These are phyloP conservation scores for Orcinus orca DNA, from an alignment of 2,113 vertebrate species.

Conservation along the genomic window DNA sequence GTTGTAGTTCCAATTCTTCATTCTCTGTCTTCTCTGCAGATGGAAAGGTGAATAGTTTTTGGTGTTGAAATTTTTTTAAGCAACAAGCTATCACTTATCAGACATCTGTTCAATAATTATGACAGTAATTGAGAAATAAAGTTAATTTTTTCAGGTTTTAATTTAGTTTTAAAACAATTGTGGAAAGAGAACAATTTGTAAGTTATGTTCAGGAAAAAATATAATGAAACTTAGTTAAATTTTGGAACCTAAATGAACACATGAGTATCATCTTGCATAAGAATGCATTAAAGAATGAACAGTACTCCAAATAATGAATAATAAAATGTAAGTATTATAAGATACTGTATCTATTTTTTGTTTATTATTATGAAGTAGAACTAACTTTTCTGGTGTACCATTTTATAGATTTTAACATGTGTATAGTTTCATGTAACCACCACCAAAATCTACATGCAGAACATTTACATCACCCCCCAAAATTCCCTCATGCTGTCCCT, in stretches of 20 bases:
- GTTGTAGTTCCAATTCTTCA: background rate
- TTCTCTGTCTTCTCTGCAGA: background rate
- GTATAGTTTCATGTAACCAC: background rate
- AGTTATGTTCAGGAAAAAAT: background rate
- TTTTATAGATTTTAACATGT: constrained; percentile 26
- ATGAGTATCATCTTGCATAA: background rate
- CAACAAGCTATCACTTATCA: constrained; percentile 22
- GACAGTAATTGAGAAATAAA: constrained; percentile 26
- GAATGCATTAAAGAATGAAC: background rate
- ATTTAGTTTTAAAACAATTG: constrained; percentile 53
- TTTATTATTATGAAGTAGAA: background rate
- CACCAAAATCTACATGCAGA: constrained; percentile 6
- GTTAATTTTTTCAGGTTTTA: constrained; percentile 19
- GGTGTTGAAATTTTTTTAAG: background rate
- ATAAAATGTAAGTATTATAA: background rate
- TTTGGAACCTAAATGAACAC: background rate
- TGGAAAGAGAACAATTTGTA: constrained; percentile 48
- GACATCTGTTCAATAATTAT: background rate
- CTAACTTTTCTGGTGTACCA: background rate
- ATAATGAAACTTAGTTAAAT: constrained; percentile 26
- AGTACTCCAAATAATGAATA: background rate
- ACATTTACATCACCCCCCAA: background rate
- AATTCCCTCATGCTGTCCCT: background rate
- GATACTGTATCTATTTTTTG: background rate
- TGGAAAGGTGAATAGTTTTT: constrained; percentile 11